Evolutionary conservation across 2,888 invertebrate species (phyloP), one percentile per base, ranked within the genome.

Genomic region (Protophormia terraenovae): DNA sequence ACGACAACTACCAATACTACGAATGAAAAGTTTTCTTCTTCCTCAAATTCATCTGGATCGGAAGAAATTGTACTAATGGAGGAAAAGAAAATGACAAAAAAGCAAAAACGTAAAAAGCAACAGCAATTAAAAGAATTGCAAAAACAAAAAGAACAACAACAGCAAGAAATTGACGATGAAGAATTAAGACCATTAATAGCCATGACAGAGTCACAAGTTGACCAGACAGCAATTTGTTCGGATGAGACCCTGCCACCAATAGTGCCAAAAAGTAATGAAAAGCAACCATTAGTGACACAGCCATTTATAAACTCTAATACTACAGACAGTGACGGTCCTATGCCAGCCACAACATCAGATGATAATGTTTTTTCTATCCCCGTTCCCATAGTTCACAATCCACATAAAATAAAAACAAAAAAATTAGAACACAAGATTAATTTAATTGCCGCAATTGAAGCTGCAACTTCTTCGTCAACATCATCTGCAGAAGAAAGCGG

Each of bases 171-270:
- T 67, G 89, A 89, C 6, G 91, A 90, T 45, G 93, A 93, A 87
- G 93, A 93, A 69, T 84, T 93, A 67, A 90, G 92, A 79, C 93
- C 93, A 1, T 87, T 93, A 66, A 93, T 93, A 64, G 89, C 89
- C 87, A 89, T 90, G 89, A 89, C 89, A 47, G 90, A 91, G 8
- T 90, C 90, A 0, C 89, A 90, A 75, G 58, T 88, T 58, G 87
- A 88, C 16, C 79, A 45, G 32, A 24, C 45, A 16, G 12, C 62
- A 24, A 58, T 4, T 38, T 27, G 8, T 27, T 38, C 22, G 8
- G 69, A 69, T 10, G 41, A 41, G 7, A 22, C 24, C 8, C 35
- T 73, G 24, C 50, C 64, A 47, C 24, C 53, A 62, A 19, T 50
- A 19, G 24, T 16, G 10, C 27, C 7, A 35, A 66, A n/a, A 47